Evolutionary conservation across 2,888 invertebrate species (phyloP).

Genomic region (Caenorhabditis afra): DNA sequence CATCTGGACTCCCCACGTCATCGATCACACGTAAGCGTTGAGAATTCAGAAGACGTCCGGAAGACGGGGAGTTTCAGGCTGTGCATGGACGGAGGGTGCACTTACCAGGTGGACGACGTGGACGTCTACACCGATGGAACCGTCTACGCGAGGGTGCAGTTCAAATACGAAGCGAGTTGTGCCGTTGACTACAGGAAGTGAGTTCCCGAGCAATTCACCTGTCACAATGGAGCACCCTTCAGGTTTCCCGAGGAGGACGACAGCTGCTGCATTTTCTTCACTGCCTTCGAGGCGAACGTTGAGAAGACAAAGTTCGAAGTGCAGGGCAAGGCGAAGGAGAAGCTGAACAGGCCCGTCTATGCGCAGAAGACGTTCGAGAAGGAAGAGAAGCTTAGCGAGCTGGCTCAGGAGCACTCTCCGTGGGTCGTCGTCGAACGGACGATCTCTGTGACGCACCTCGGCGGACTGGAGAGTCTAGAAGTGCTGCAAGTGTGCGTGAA

Average conservation of each 20-base stretch:
- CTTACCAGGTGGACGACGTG: slow-evolving; percentile 66
- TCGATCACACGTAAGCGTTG: slow-evolving; percentile 64
- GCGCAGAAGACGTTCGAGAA: slow-evolving; percentile 53
- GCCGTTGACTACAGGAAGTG: slow-evolving; percentile 68
- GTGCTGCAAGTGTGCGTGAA: slow-evolving; percentile 72
- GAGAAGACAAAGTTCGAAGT: slow-evolving; percentile 63
- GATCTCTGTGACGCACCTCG: slow-evolving; percentile 43
- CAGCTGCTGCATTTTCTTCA: slow-evolving; percentile 68
- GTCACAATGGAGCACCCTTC: too few species aligned
- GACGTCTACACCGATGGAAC: slow-evolving; percentile 69
- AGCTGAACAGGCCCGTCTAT: slow-evolving; percentile 51
- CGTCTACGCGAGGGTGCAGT: slow-evolving; percentile 70
- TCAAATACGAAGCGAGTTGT: slow-evolving; percentile 75
- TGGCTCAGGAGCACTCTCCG: slow-evolving; percentile 65
- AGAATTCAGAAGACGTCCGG: background rate
- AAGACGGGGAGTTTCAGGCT: slow-evolving; percentile 53
- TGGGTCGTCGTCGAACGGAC: slow-evolving; percentile 64
- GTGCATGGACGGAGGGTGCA: slow-evolving; percentile 71
- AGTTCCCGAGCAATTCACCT: background rate
- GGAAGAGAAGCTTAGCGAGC: slow-evolving; percentile 51
- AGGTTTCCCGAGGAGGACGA: slow-evolving; percentile 79
- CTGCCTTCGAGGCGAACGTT: slow-evolving; percentile 63
- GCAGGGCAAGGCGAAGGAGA: slow-evolving; percentile 51
- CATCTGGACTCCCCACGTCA: slow-evolving; percentile 75
- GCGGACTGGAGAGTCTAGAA: slow-evolving; percentile 53